Base-by-base conservation (phyloP, 2,888 invertebrate species). In the Philopedon plagiatum region DNA sequence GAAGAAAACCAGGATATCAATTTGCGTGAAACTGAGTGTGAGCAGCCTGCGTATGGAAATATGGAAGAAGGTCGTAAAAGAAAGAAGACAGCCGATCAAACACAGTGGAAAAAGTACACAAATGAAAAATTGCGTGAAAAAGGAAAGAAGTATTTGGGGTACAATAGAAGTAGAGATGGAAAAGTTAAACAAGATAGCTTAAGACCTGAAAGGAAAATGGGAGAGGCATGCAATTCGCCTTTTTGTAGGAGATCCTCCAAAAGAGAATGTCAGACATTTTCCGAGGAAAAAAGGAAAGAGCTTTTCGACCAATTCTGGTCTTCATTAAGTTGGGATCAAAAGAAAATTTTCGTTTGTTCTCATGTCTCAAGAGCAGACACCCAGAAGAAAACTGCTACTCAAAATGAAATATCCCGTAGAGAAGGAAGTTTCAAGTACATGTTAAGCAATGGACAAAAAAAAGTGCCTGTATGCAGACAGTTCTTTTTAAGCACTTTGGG, bases 151-250 rank as follows among this genome's bases (percentile, higher is more conserved):
- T 70, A 71, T 56, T 70, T 44, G 32, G 71, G 71, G 37, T 71
- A 70, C 57, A 70, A 58, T n/a, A 11, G 37, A 21, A 57, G 60
- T n/a, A 51, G 26, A 23, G 26, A 51, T 26, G 26, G 46, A 70
- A 71, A 15, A 11, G 61, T 71, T 46, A 69, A 67, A 71, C 72
- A 69, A 68, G 44, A 70, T 71, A 68, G 37, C 57, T 54, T 71
- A 46, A 71, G 62, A 70, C 37, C 72, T 23, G 72, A 70, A 70
- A 71, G 68, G 23, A 71, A 71, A 19, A 70, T 60, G 71, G 39
- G 71, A 44, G 44, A 70, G 39, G 37, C 60, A 70, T 71, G 66
- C 58, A 44, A 29, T 60, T 71, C 71, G 51, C 44, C 7, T 70
- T 60, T 71, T 18, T 71, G 71, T 51, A 70, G 51, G 37, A 57